A percentile compares a stretch with the other conserved stretches of the same genome.
Conservation (phyloP, 2,888 invertebrate genomes). For the Pogonocherus hispidulus region DNA sequence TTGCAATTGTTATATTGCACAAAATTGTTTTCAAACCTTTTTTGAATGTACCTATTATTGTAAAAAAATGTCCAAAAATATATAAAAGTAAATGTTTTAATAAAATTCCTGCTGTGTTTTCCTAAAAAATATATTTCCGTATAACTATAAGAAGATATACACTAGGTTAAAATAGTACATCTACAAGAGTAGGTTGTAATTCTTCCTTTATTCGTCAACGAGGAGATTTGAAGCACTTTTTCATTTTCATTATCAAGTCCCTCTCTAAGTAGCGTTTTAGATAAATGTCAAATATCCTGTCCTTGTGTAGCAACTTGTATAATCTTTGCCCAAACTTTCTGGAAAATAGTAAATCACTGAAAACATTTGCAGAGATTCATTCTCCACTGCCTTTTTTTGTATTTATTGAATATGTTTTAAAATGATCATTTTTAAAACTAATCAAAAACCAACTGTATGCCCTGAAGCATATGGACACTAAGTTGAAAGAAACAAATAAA, state of each 20-base stretch:
- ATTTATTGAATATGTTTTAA: too few relatives aligned
- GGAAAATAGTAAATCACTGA: slow-evolving; percentile 48
- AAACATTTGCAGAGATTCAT: too few relatives aligned
- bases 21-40: slow-evolving; percentile 17
- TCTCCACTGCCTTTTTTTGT: too few relatives aligned
- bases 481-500: too few relatives aligned
- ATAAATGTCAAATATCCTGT: slow-evolving; percentile 71
- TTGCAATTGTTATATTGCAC: slow-evolving; percentile 41
- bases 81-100: slow-evolving; percentile 39
- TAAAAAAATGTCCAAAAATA: slow-evolving; percentile 17
- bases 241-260: slow-evolving; percentile 52
- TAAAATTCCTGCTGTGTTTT: slow-evolving; percentile 3
- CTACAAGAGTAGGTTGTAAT: slow-evolving; percentile 11
- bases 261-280: slow-evolving; percentile 66
- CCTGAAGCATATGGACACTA: too few relatives aligned
- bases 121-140: slow-evolving; percentile 18
- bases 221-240: slow-evolving; percentile 36
- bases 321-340: slow-evolving; percentile 74
- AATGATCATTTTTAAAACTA: too few relatives aligned
- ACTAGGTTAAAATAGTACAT: slow-evolving; percentile 22
- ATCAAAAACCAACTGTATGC: too few relatives aligned
- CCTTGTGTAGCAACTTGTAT: slow-evolving; percentile 71
- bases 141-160: slow-evolving; percentile 26
- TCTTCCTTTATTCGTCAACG: background rate
- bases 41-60: slow-evolving; percentile 24